Evolutionary conservation across 1,140 invertebrate species (phyloP), one percentile per base, ranked within the genome.

Genomic region (Hesperophylax magnus): DNA sequence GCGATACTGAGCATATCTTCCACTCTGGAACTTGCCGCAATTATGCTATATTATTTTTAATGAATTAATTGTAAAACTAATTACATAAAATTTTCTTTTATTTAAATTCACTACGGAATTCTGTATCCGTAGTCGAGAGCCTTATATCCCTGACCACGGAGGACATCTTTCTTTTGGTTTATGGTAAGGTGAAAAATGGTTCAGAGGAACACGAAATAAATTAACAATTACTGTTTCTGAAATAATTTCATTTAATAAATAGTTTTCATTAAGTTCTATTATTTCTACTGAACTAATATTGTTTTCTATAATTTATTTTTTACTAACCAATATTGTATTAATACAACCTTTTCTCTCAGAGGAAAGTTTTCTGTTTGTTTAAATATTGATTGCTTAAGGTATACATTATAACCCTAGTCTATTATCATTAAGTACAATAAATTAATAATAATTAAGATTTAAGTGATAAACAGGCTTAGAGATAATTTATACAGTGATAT

Each of bases 211-310:
- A 39, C 39, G 39, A 76, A 77, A 77, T 54, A 72, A 72, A 77
- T 52, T 2, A 63, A 17, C 39, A 14, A 47, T 27, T 14, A 47
- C 7, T 34, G 39, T 34, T 58, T 79, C 60, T 84, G 74, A 78
- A 84, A 81, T 84, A 84, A 81, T 76, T 81, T 84, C 80, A 84
- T 84, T 84, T 84, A 84, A 84, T 84, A 84, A 84, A 84, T 84
- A 84, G 76, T 84, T 63, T 84, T 84, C 78, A 84, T 81, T 84
- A 81, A 79, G 74, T 69, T 83, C 78, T 81, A 84, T 84, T 72
- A 78, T 77, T 81, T 77, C 80, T 84, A 84, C 82, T 80, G 77
- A 52, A 53, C 82, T 84, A 84, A 84, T 84, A 84, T 84, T 84
- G 82, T 81, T 83, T 84, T 80, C 74, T 71, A 81, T 79, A 79